Conservation (phyloP, 2,888 invertebrate genomes). For the Diogma glabrata region DNA sequence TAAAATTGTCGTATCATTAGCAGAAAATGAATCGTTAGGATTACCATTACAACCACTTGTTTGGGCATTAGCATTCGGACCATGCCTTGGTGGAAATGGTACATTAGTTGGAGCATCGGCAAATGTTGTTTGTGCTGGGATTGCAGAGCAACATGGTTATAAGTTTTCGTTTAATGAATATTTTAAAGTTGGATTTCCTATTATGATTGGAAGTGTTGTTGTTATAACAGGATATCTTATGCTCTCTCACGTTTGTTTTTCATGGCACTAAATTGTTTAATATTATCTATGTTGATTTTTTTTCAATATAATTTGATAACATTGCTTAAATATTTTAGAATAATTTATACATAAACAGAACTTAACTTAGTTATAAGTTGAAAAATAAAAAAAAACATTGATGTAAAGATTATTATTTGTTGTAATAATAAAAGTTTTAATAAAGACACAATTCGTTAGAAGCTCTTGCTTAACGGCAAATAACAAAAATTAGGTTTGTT, state of each 20-base stretch:
- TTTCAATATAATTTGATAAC: not conserved
- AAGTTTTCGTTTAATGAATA: slow-evolving; percentile 72
- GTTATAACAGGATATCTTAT: slow-evolving; percentile 58
- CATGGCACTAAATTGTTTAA: slow-evolving; percentile 41
- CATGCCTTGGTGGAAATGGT: slow-evolving; percentile 84
- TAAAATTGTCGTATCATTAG: slow-evolving; percentile 57
- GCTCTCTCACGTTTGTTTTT: slow-evolving; percentile 53
- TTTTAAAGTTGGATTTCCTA: slow-evolving; percentile 73
- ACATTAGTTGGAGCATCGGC: slow-evolving; percentile 83
- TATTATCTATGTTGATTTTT: not conserved
- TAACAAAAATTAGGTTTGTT: no score
- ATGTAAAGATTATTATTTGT: no score
- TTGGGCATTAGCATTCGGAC: slow-evolving; percentile 79
- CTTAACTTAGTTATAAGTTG: no score
- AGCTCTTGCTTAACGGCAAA: no score
- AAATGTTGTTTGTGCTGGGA: slow-evolving; percentile 83
- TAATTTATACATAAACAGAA: no score
- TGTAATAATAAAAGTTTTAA: no score
- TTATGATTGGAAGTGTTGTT: slow-evolving; percentile 61
- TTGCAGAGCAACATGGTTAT: slow-evolving; percentile 87
- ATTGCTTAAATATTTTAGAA: no score
- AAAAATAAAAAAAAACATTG: no score
- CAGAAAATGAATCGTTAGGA: slow-evolving; percentile 51
- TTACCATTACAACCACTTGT: slow-evolving; percentile 70
- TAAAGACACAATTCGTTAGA: no score